Evolutionary conservation across 2,888 invertebrate genomes (phyloP).

Genomic region (Eretmocerus hayati): DNA sequence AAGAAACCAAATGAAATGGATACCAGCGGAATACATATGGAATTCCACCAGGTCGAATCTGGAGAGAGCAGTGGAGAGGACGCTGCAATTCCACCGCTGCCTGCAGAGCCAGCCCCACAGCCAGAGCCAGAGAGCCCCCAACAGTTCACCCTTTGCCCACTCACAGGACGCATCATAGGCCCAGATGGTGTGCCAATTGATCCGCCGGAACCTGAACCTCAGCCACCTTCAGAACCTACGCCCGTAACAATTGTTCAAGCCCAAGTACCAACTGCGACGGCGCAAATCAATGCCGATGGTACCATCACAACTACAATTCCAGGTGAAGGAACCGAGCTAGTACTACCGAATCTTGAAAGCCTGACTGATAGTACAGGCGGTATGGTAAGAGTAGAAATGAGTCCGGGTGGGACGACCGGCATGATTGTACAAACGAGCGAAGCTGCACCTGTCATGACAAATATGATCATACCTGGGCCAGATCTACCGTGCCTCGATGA

Average conservation of each 20-base stretch:
- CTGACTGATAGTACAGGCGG: slow-evolving; percentile 35
- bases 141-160: slow-evolving; percentile 65
- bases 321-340: slow-evolving; percentile 25
- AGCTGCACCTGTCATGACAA: slow-evolving; percentile 18
- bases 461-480: slow-evolving; percentile 34
- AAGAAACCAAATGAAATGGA: slow-evolving; percentile 43
- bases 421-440: slow-evolving; percentile 49
- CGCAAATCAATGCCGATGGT: slow-evolving; percentile 10
- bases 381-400: slow-evolving; percentile 50
- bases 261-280: slow-evolving; percentile 2
- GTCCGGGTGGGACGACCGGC: slow-evolving; percentile 58
- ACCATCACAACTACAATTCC: slow-evolving; percentile 16
- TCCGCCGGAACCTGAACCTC: slow-evolving; percentile 32
- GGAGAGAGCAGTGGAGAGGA: slow-evolving; percentile 56
- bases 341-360: slow-evolving; percentile 41
- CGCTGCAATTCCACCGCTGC: slow-evolving; percentile 47
- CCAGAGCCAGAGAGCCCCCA: slow-evolving; percentile 59
- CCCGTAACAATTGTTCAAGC: slow-evolving; percentile 31
- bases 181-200: slow-evolving; percentile 44
- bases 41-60: slow-evolving; percentile 45
- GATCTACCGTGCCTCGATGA: slow-evolving; percentile 44
- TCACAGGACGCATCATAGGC: slow-evolving; percentile 52
- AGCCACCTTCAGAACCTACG: slow-evolving; percentile 14
- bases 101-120: slow-evolving; percentile 48
- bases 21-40: slow-evolving; percentile 46